These are phyloP conservation scores for Geopemphigus sp. DNA, from an alignment of 1,140 invertebrate genomes.

Conservation along the genomic window DNA sequence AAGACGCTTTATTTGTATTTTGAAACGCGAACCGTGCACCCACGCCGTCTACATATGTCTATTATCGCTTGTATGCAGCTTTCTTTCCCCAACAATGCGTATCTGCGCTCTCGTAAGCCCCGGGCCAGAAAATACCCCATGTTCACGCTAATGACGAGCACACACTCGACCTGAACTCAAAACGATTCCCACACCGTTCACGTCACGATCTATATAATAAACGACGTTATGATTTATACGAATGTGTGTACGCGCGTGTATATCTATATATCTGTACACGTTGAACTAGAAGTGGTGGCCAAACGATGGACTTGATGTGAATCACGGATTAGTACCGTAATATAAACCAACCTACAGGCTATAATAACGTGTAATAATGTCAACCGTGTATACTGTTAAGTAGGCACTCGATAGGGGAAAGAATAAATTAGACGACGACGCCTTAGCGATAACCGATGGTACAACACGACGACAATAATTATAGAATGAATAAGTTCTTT, in stretches of 20 bases:
- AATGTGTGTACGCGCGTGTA: background rate
- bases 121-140: conserved; percentile 5
- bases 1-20: no score
- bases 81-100: conserved; percentile 1
- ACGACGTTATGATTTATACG: background rate
- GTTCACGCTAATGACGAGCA: conserved; percentile 29
- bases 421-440: no score
- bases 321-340: background rate
- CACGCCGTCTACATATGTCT: background rate
- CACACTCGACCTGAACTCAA: conserved; percentile 16
- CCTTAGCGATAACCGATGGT: no score
- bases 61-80: background rate
- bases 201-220: conserved; percentile 42
- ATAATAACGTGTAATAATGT: no score
- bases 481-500: no score
- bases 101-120: background rate
- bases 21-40: background rate
- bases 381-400: no score
- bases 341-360: no score
- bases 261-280: background rate
- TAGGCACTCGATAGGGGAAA: no score
- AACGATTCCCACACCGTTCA: conserved; percentile 42
- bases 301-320: background rate
- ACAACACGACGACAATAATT: no score
- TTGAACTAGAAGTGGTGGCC: background rate